Evolutionary conservation across 1,140 invertebrate genomes (phyloP), one percentile per base, ranked within the genome.

Genomic region (Adoxophyes honmai): DNA sequence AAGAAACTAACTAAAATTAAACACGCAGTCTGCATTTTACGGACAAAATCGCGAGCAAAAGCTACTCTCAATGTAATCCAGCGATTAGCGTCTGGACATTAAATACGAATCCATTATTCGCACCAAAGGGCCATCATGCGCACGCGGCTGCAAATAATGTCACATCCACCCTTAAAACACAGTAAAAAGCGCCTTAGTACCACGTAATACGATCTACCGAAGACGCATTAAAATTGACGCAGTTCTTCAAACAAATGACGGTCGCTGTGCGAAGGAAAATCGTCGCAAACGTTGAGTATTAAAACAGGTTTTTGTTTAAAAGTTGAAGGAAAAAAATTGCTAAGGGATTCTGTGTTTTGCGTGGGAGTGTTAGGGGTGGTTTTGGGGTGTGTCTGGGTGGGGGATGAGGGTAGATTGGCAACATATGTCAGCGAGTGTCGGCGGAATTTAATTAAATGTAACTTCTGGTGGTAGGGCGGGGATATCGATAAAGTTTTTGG

Each of bases 391-490:
- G 21, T 3, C 28, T 59, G 57, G 2, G 21, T 28, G 55, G 16
- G 18, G 37, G 33, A 38, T 34, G 21, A 59, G 56, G 48, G 62
- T 44, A 52, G 15, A 61, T 58, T 62, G 63, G 63, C 59, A 61
- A 61, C 63, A 66, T 66, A 66, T 66, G 63, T 55, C 61, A 21
- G 13, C 14, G 56, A 66, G 62, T 66, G 56, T 61, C 59, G 15
- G 52, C 34, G 59, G 59, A 66, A 60, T 66, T 62, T 66, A 61
- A 66, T 66, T 66, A 66, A 66, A 66, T 15, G 44, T 37, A 42
- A 28, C 52, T 9, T 36, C 54, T 15, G 54, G 13, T 9, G 4
- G 7, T 16, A 42, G 38, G 18, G 21, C 16, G 28, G 38, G 54
- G 9, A 34, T 38, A 10, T 52, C 57, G 48, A 58, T 51, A 52